Base-by-base conservation (phyloP, 2,797 vertebrate species). In the Ctenosaura bakeri region DNA sequence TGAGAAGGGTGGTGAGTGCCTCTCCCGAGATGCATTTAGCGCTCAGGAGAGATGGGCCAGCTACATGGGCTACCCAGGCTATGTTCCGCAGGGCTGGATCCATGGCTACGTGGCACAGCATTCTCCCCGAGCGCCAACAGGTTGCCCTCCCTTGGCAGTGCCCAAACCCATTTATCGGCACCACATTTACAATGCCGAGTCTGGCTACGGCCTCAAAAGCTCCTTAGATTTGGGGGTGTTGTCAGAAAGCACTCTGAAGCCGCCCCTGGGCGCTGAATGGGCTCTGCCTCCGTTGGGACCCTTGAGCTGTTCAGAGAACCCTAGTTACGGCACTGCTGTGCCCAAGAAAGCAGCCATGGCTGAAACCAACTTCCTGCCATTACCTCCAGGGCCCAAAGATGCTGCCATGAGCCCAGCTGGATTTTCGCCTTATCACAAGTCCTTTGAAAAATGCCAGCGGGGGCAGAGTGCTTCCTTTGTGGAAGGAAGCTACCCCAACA, bases 151-250 rank as follows among this genome's bases (percentile, higher is more conserved):
- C 9, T 88, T 99, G 83, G 97, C 98, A 0, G 94, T 98, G 26
- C 99, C 99, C 81, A 98, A 96, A 80, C 98, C 99, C 0, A 89
- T 99, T 85, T 99, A 99, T 18, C 94, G 97, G 90, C 97, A 95
- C 52, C 98, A 96, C 0, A 88, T 96, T 6, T 98, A 98, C 93
- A 99, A 98, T 50, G 42, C 95, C 74, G 96, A 98, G 18, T 83
- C 95, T 85, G 94, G 96, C 50, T 98, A 97, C 14, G 91, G 97
- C 73, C 95, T 98, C 56, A 96, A 98, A 7, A 92, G 96, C 5
- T 92, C 96, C 56, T 96, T 97, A 89, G 54, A 91, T 0, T 76
- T 97, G 88, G 98, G 97, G 0, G 29, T 83, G 0, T 71, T 0
- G 0, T 8, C 32, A 0, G 92, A 91, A 22, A 88, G 66, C 81